phyloP scores from a whole-genome alignment of 1,140 invertebrate genomes.

The Coelopa frigida region DNA sequence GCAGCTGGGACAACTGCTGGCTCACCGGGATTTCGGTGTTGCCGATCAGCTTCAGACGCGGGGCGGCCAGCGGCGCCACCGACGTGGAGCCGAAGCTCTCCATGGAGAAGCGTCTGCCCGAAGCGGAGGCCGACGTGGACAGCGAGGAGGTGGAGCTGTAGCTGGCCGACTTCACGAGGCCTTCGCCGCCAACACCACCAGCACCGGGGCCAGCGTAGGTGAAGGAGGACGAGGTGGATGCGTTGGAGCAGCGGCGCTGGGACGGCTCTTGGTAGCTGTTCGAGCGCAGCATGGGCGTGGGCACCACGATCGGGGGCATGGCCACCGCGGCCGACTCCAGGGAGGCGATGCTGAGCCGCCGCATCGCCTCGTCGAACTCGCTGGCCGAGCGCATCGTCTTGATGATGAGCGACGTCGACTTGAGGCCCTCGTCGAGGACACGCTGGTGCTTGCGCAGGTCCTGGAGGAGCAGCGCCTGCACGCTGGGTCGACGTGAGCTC shows the following conservation, averaged over 20 bases:
- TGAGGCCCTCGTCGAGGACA: constrained; percentile 37
- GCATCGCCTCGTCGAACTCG: constrained; percentile 43
- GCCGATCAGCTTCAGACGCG: constrained; percentile 31
- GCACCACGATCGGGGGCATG: constrained; percentile 30
- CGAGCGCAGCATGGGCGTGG: constrained; percentile 35
- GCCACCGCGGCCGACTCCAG: constrained; percentile 29
- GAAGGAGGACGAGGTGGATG: constrained; percentile 13
- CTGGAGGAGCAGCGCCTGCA: constrained; percentile 32
- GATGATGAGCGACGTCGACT: constrained; percentile 43
- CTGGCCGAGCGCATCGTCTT: constrained; percentile 40
- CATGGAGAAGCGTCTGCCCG: neutral
- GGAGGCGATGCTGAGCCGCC: constrained; percentile 38
- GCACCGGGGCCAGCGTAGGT: neutral
- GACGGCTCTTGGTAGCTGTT: constrained; percentile 35
- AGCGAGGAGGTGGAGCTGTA: constrained; percentile 6
- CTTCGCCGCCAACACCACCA: neutral
- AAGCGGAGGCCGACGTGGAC: neutral
- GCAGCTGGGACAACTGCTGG: constrained; percentile 34
- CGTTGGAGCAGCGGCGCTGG: constrained; percentile 19
- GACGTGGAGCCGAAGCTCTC: constrained; percentile 22
- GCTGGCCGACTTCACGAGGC: neutral
- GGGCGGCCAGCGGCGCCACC: constrained; percentile 21
- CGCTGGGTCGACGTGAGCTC: constrained; percentile 23
- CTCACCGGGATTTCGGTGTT: constrained; percentile 35
- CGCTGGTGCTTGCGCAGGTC: constrained; percentile 37